phyloP scores from a whole-genome alignment of 2,888 invertebrate species.

The Hipparchia semele region DNA sequence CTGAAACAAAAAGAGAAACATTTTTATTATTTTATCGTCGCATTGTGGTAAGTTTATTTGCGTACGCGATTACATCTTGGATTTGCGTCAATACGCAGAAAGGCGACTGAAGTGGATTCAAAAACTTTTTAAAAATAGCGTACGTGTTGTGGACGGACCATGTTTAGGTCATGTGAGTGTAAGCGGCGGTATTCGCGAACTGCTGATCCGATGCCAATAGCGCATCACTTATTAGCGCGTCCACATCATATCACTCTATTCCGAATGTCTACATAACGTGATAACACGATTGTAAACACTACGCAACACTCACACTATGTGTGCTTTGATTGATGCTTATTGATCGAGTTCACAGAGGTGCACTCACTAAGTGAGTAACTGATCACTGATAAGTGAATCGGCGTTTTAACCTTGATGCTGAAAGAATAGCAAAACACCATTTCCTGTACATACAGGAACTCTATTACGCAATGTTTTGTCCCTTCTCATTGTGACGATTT shows the following conservation, averaged over 20 bases:
- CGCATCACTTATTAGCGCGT: slow-evolving; percentile 65
- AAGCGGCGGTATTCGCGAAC: slow-evolving; percentile 57
- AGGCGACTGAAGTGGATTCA: slow-evolving; percentile 70
- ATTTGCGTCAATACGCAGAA: slow-evolving; percentile 63
- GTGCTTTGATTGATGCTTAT: slow-evolving; percentile 54
- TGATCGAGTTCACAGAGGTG: slow-evolving; percentile 52
- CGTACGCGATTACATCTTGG: slow-evolving; percentile 46
- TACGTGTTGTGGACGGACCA: slow-evolving; percentile 50
- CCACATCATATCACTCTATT: slow-evolving; percentile 50
- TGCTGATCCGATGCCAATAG: slow-evolving; percentile 69
- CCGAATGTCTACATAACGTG: slow-evolving; percentile 55
- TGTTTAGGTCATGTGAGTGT: slow-evolving; percentile 73
- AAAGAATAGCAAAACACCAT: slow-evolving; percentile 8
- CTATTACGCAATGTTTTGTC: slow-evolving; percentile 9
- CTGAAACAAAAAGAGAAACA: slow-evolving; percentile 69
- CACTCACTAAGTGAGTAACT: slow-evolving; percentile 20
- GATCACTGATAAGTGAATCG: slow-evolving; percentile 29
- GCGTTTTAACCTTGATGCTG: slow-evolving; percentile 16
- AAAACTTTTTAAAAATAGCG: slow-evolving; percentile 73
- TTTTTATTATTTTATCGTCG: slow-evolving; percentile 9
- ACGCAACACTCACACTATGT: slow-evolving; percentile 52
- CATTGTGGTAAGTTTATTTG: slow-evolving; percentile 4
- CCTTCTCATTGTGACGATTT: background rate
- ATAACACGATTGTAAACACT: slow-evolving; percentile 72
- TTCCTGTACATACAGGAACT: background rate